Evolutionary conservation across 2,113 vertebrate species (phyloP).

Genomic region (Benitochromis conjunctus): DNA sequence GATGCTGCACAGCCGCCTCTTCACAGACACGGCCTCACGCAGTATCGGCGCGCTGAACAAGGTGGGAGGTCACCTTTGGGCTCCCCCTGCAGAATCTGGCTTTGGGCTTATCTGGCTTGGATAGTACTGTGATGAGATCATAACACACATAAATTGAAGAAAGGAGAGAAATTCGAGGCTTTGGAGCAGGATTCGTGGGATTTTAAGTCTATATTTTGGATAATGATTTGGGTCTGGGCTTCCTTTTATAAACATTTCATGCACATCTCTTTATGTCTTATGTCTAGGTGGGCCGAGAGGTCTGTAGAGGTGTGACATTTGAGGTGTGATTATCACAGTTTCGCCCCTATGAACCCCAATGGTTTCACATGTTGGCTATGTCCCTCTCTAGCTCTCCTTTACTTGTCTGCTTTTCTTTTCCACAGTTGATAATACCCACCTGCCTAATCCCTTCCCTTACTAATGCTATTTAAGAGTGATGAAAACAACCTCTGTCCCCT

Average conservation of each 20-base stretch:
- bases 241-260: slow-evolving; percentile 26
- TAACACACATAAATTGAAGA: neutral
- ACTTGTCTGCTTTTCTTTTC: slow-evolving; percentile 28
- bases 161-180: neutral
- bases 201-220: neutral
- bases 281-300: slow-evolving; percentile 53
- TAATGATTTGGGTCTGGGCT: neutral
- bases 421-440: slow-evolving; percentile 17
- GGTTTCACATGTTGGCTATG: slow-evolving; percentile 7
- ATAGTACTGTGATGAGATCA: neutral
- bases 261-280: slow-evolving; percentile 44
- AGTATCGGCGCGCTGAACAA: slow-evolving; percentile 94
- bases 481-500: slow-evolving; percentile 45
- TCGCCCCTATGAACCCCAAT: slow-evolving; percentile 9
- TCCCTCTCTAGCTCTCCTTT: slow-evolving; percentile 22
- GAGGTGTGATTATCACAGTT: slow-evolving; percentile 48
- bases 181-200: neutral
- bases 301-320: slow-evolving; percentile 46
- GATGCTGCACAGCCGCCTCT: slow-evolving; percentile 92
- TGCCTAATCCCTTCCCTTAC: slow-evolving; percentile 50
- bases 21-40: slow-evolving; percentile 89
- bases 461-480: slow-evolving; percentile 46
- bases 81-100: neutral
- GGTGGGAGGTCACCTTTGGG: slow-evolving; percentile 65
- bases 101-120: neutral